phyloP scores from a whole-genome alignment of 2,797 vertebrate species.

The Acipenser oxyrinchus region DNA sequence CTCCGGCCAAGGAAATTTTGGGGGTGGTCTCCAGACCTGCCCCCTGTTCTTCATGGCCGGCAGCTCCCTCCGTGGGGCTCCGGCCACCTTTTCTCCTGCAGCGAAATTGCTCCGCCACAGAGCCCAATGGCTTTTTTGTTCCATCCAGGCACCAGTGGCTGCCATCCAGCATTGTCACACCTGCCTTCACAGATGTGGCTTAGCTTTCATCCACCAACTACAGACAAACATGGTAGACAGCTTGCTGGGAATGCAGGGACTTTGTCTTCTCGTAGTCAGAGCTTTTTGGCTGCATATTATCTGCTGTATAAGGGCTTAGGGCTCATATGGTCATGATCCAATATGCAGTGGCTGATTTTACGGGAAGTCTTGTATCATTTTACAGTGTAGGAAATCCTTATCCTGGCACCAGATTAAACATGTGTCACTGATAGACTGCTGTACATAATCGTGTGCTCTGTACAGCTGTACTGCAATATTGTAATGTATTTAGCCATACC shows the following conservation, averaged over 20 bases:
- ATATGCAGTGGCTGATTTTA: constrained; percentile 3
- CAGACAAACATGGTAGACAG: neutral
- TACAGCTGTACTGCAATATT: too few relatives aligned
- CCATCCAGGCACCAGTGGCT: neutral
- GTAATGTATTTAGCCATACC: too few relatives aligned
- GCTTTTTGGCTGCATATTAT: neutral
- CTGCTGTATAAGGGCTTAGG: neutral
- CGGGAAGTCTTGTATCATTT: neutral
- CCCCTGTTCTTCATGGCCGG: too few relatives aligned
- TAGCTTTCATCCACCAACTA: neutral
- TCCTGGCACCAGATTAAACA: too few relatives aligned
- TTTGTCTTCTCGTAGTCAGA: neutral
- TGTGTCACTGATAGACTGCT: too few relatives aligned
- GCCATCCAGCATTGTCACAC: neutral
- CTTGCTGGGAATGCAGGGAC: neutral
- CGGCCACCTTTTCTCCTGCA: too few relatives aligned
- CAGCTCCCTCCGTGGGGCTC: too few relatives aligned
- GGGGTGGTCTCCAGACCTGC: too few relatives aligned
- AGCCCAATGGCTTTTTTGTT: neutral
- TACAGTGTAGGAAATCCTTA: neutral
- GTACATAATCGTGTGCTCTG: too few relatives aligned
- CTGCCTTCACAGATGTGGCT: neutral
- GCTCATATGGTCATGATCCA: constrained; percentile 1
- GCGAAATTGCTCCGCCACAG: too few relatives aligned
- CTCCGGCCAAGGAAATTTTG: too few relatives aligned